phyloP scores from a whole-genome alignment of 2,888 invertebrate species.

The Tetrapedia diversipes region DNA sequence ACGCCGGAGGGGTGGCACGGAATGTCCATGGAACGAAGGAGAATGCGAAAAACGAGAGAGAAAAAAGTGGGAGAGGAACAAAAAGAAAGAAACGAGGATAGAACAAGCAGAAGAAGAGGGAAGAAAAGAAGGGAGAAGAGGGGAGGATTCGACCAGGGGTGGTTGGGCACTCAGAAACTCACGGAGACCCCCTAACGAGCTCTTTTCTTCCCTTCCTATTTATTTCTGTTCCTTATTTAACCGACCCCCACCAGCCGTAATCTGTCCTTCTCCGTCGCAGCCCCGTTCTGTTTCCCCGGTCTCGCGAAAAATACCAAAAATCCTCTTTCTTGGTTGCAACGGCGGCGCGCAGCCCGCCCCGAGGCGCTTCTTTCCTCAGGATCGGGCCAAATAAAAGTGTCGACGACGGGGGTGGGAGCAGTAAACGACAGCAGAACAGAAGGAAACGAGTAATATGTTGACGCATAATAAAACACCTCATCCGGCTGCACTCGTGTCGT shows the following conservation, averaged over 20 bases:
- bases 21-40: background rate
- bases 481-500: slow-evolving; percentile 12
- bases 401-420: slow-evolving; percentile 53
- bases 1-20: slow-evolving; percentile 13
- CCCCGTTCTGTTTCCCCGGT: slow-evolving; percentile 51
- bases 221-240: slow-evolving; percentile 82
- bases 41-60: background rate
- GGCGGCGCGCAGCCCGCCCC: slow-evolving; percentile 61
- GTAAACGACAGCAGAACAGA: slow-evolving; percentile 42
- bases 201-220: slow-evolving; percentile 78
- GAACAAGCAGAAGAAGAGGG: slow-evolving; percentile 21
- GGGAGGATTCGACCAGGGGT: slow-evolving; percentile 68
- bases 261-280: slow-evolving; percentile 63
- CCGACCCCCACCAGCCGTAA: slow-evolving; percentile 74
- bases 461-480: slow-evolving; percentile 71
- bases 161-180: slow-evolving; percentile 78
- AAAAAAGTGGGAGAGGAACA: slow-evolving; percentile 33
- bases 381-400: slow-evolving; percentile 75
- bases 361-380: slow-evolving; percentile 57
- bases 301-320: slow-evolving; percentile 68
- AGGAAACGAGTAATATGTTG: slow-evolving; percentile 70
- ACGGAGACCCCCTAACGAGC: slow-evolving; percentile 75
- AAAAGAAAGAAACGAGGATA: slow-evolving; percentile 8
- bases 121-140: slow-evolving; percentile 37
- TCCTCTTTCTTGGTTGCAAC: slow-evolving; percentile 66